Evolutionary conservation across 2,888 invertebrate genomes (phyloP), one percentile per base, ranked within the genome.

Genomic region (Hirtodrosophila alboralis): DNA sequence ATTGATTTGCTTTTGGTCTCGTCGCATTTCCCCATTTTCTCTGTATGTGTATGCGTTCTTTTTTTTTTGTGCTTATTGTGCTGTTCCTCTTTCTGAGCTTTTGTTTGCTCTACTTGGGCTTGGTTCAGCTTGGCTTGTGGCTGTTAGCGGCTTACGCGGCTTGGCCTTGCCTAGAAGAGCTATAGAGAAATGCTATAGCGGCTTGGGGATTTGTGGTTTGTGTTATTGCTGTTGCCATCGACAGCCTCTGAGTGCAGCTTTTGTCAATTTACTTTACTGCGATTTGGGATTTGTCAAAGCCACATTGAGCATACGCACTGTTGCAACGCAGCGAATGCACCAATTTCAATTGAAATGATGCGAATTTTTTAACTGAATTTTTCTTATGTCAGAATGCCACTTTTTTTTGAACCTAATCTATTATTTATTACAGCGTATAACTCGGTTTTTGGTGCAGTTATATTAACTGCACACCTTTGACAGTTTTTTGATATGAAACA

Each of bases 111-210:
- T 73, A 30, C 47, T 30, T 43, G 23, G 23, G 4, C 23, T 23
- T 23, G 23, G 30, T 16, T 23, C 44, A 33, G 53, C 13, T 48
- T 36, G 27, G 45, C 26, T 23, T 10, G 10, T 10, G 10, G 28
- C 28, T 28, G 23, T 28, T 28, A n/a, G 28, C 10, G 10, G n/a
- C 10, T 23, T 23, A 23, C 23, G 23, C 23, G 23, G 23, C 23
- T 23, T 23, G 23, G 48, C 16, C 8, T 33, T 21, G 33, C 13
- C 16, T 44, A 51, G 47, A 65, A 70, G 45, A 74, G 45, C 71
- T 60, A 80, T 85, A 85, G 84, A 69, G 84, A 84, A 85, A 79
- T 84, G 80, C 80, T 85, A 83, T 79, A 84, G 76, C 84, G 77
- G 80, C 86, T 85, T 84, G 41, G 86, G 69, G 86, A 84, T 84